These are phyloP conservation scores for Ommatoiulus sabulosus DNA, from an alignment of 2,888 invertebrate genomes.

Conservation along the genomic window DNA sequence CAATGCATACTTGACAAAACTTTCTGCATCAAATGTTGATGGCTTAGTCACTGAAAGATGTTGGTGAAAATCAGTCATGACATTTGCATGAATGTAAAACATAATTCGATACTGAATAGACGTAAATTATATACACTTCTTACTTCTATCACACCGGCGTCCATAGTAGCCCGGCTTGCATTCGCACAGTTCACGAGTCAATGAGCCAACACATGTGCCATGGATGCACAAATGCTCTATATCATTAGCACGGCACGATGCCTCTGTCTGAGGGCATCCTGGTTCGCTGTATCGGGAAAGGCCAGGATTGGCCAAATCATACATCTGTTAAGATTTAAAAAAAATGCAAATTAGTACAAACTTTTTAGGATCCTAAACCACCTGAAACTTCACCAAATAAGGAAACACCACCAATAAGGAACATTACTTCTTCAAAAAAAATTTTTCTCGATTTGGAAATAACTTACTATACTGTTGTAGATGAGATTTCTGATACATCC, in stretches of 20 bases:
- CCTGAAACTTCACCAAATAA: too few species aligned
- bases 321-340: slow-evolving; percentile 73
- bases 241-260: slow-evolving; percentile 85
- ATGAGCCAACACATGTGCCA: slow-evolving; percentile 92
- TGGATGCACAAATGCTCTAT: slow-evolving; percentile 80
- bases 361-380: too few species aligned
- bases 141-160: slow-evolving; percentile 66
- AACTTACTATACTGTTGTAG: slow-evolving; percentile 82
- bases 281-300: slow-evolving; percentile 83
- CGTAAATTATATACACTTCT: background rate
- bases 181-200: slow-evolving; percentile 85
- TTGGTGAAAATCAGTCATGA: background rate
- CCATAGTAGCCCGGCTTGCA: slow-evolving; percentile 97
- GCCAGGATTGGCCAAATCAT: slow-evolving; percentile 95
- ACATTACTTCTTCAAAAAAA: too few species aligned
- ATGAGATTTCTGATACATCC: slow-evolving; percentile 96
- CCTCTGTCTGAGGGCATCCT: slow-evolving; percentile 94
- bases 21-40: slow-evolving; percentile 91
- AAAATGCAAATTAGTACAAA: background rate
- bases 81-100: background rate
- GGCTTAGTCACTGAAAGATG: slow-evolving; percentile 77
- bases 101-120: background rate
- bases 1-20: slow-evolving; percentile 96
- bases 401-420: too few species aligned
- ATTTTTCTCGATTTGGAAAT: background rate